Evolutionary conservation across 2,113 vertebrate species (phyloP).

Genomic region (Lepus americanus): DNA sequence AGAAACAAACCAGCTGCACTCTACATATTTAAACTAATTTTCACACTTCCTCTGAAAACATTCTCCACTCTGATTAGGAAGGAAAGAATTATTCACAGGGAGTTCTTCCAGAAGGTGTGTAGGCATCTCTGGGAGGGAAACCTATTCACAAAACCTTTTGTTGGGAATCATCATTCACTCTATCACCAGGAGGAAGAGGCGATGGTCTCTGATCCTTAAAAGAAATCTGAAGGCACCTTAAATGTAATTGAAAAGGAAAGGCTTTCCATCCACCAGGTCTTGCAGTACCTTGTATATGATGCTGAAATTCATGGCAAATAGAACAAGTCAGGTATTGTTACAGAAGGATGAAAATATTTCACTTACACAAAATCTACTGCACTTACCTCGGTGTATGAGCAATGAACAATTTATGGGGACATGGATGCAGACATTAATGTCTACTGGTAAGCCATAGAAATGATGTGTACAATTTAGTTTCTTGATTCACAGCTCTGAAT

Average conservation of each 20-base stretch:
- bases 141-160: constrained; percentile 32
- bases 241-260: constrained; percentile 75
- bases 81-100: constrained; percentile 39
- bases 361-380: not conserved
- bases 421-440: not conserved
- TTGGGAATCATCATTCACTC: constrained; percentile 4
- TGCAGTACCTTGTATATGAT: constrained; percentile 47
- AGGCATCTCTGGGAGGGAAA: not conserved
- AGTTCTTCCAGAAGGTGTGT: not conserved
- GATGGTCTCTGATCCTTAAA: constrained; percentile 80
- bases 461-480: not conserved
- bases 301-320: constrained; percentile 34
- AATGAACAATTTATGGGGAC: constrained; percentile 45
- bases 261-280: constrained; percentile 61
- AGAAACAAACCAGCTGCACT: not conserved
- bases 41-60: not conserved
- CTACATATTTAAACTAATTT: constrained; percentile 6
- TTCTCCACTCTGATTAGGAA: not conserved
- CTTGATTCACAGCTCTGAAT: constrained; percentile 38
- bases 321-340: not conserved
- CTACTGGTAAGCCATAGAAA: constrained; percentile 38
- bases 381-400: constrained; percentile 1
- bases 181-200: constrained; percentile 43
- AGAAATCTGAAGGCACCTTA: constrained; percentile 81
- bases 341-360: not conserved